These are phyloP conservation scores for Malurus elegans DNA, from an alignment of 2,113 vertebrate genomes.

Conservation along the genomic window DNA sequence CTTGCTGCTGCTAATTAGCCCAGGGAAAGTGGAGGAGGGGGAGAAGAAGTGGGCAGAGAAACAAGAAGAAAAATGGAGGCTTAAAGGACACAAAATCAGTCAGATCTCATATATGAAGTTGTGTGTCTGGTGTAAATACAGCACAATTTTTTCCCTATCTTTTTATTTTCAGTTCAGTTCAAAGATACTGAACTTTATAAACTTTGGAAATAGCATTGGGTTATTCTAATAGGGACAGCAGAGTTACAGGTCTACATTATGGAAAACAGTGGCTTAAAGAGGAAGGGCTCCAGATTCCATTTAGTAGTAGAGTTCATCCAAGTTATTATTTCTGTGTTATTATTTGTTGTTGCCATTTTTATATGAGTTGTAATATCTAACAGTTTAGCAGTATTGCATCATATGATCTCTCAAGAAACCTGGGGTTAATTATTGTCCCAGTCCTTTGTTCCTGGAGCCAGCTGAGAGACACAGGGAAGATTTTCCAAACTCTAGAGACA, in stretches of 20 bases:
- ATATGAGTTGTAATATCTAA: background rate
- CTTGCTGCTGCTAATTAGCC: background rate
- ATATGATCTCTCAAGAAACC: background rate
- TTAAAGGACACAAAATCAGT: background rate
- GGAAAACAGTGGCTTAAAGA: background rate
- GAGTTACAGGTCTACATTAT: background rate
- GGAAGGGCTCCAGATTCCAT: background rate
- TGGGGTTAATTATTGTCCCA: background rate
- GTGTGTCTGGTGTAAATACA: background rate
- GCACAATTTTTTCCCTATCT: background rate
- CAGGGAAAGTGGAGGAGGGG: background rate
- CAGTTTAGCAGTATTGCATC: background rate
- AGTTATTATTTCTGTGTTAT: background rate
- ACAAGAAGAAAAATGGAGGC: background rate
- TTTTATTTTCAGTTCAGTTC: background rate
- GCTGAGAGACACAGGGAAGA: background rate
- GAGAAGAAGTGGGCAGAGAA: background rate
- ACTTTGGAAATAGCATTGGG: background rate
- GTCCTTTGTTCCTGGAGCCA: background rate
- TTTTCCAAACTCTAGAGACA: background rate
- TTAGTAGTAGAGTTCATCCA: background rate
- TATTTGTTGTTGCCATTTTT: background rate
- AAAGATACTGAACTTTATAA: background rate
- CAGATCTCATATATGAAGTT: background rate
- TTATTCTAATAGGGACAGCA: background rate